Conservation (phyloP, 2,888 invertebrate genomes). For the Globia sparganii region DNA sequence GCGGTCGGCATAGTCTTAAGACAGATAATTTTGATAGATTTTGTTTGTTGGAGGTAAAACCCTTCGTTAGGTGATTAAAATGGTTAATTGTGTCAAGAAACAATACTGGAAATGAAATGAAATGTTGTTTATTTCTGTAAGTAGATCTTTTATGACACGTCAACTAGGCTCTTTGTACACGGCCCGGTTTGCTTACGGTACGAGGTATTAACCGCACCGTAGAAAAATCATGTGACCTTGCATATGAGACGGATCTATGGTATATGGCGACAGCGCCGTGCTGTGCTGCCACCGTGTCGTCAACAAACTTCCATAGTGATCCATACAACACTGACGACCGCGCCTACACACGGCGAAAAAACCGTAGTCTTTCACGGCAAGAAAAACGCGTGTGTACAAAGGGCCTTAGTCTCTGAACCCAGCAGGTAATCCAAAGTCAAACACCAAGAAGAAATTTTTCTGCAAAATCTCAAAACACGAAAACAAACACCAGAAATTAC, state of each 20-base stretch:
- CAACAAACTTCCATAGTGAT: not conserved
- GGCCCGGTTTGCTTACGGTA: not conserved
- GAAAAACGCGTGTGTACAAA: not conserved
- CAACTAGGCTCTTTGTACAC: too few species aligned
- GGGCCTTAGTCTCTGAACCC: not conserved
- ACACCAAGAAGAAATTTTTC: not conserved
- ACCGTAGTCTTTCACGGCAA: not conserved
- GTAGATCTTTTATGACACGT: not conserved
- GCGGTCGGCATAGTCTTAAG: too few species aligned
- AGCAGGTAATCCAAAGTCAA: not conserved
- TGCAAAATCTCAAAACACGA: not conserved
- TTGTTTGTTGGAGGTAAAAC: not conserved
- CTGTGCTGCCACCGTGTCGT: not conserved
- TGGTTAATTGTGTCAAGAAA: not conserved
- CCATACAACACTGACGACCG: not conserved
- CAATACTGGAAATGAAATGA: not conserved
- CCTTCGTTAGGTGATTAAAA: not conserved
- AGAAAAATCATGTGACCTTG: not conserved
- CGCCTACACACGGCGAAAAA: not conserved
- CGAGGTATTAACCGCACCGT: not conserved
- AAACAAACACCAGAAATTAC: conserved; percentile 20
- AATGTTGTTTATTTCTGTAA: not conserved
- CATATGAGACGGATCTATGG: not conserved
- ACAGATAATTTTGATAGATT: not conserved
- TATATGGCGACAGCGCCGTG: not conserved